Evolutionary conservation across 2,888 invertebrate genomes (phyloP), one percentile per base, ranked within the genome.

Genomic region (Leptopilina syphax): DNA sequence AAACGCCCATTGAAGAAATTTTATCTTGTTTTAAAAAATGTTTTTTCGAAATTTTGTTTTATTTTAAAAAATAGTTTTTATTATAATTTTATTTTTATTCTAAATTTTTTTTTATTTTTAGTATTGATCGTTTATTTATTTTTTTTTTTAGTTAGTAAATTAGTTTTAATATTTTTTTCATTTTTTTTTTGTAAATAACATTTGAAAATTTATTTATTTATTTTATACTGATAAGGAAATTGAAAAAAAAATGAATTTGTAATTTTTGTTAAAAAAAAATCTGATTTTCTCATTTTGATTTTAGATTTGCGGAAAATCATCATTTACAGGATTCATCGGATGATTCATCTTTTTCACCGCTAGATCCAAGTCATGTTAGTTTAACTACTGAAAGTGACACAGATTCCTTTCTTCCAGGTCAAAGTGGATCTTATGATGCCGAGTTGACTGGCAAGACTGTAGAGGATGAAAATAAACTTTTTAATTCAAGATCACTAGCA

Each of bases 321-420:
- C n/a, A 13, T 73, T 34, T 13, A 9, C 34, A 73, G 9, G 73
- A 73, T n/a, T 27, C 50, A 34, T 41, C 73, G 8, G 54, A 34
- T 6, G 73, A 73, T 34, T 34, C 24, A 5, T 13, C 54, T 1
- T 73, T 57, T 73, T 73, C 73, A 9, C 73, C 57, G 57, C 27
- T n/a, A 57, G 73, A 73, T 27, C 73, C 73, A 54, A 70, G 70
- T 7, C 70, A 70, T 54, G 24, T 70, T 12, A 73, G 57, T 73
- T 57, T 73, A 34, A 73, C 34, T 9, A 57, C 73, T 8, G 27
- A 73, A 27, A 34, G 34, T n/a, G 73, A 57, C 8, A 13, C 57
- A 34, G 41, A 57, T 73, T 73, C 57, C 3, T 57, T 73, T 57
- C n/a, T 54, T 41, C 9, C n/a, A 7, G 73, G 57, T 12, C 54